phyloP scores from a whole-genome alignment of 64 coral and sea anemone species.

The Orbicella faveolata region DNA sequence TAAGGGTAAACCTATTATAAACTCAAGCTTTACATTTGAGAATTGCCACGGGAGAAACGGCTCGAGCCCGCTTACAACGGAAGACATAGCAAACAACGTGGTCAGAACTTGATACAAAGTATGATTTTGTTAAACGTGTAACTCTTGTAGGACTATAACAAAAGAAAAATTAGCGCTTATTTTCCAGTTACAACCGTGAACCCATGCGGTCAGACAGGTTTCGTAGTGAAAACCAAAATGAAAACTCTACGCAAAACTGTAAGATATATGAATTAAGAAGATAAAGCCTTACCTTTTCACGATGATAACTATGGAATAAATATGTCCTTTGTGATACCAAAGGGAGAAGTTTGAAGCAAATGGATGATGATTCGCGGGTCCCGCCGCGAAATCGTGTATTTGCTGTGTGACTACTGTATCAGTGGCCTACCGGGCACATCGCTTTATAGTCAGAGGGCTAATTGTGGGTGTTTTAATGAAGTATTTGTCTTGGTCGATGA shows the following conservation, averaged over 20 bases:
- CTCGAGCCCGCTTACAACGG: too few relatives aligned
- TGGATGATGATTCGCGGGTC: not conserved
- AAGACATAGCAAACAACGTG: too few relatives aligned
- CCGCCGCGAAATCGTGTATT: not conserved
- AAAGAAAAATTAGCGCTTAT: not conserved
- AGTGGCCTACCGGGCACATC: not conserved
- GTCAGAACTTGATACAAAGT: too few relatives aligned
- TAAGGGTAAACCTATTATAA: too few relatives aligned
- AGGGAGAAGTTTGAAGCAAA: not conserved
- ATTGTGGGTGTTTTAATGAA: constrained; percentile 56
- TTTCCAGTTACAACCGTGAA: not conserved
- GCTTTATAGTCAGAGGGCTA: constrained; percentile 30
- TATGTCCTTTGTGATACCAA: not conserved
- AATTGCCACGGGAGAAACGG: too few relatives aligned
- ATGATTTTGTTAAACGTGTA: not conserved
- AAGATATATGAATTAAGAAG: too few relatives aligned
- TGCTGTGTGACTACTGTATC: not conserved
- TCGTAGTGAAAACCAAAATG: too few relatives aligned
- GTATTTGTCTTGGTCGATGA: constrained; percentile 44
- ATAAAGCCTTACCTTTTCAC: not conserved
- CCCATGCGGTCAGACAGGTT: not conserved
- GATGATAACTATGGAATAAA: not conserved
- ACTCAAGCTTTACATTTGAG: too few relatives aligned
- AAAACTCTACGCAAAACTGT: not conserved
- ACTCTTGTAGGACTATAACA: not conserved